These are phyloP conservation scores for Prosopocoilus inquinatus DNA, from an alignment of 2,888 invertebrate species.

Conservation along the genomic window DNA sequence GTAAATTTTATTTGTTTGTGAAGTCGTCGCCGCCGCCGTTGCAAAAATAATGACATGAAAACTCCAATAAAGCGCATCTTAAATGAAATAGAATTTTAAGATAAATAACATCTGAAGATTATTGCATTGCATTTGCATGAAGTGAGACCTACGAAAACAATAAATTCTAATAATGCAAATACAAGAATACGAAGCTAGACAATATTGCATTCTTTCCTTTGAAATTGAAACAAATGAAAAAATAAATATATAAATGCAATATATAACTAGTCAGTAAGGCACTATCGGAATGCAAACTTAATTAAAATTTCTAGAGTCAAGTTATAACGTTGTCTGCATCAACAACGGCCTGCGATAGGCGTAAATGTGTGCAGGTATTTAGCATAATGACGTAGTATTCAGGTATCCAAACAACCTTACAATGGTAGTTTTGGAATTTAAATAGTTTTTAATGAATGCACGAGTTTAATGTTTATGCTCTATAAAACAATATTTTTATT, in stretches of 20 bases:
- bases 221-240: constrained; percentile 13
- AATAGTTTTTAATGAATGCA: no score
- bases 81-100: no score
- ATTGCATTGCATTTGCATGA: no score
- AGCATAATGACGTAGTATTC: neutral
- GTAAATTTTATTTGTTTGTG: no score
- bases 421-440: no score
- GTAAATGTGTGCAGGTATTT: constrained; percentile 1
- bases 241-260: constrained; percentile 4
- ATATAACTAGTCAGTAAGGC: neutral
- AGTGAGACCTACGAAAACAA: neutral
- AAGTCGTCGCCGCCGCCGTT: no score
- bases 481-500: no score
- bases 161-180: constrained; percentile 16
- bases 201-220: constrained; percentile 13
- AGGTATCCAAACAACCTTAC: no score
- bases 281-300: constrained; percentile 27
- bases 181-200: constrained; percentile 5
- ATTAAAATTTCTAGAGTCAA: constrained; percentile 25
- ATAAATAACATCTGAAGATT: no score
- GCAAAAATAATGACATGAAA: no score
- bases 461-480: no score
- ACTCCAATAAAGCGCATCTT: no score
- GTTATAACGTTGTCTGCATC: constrained; percentile 6
- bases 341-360: neutral